A percentile compares a stretch with the other conserved stretches of the same genome.
Evolutionary conservation across 2,888 invertebrate species (phyloP).

Genomic region (Emmelina monodactyla): DNA sequence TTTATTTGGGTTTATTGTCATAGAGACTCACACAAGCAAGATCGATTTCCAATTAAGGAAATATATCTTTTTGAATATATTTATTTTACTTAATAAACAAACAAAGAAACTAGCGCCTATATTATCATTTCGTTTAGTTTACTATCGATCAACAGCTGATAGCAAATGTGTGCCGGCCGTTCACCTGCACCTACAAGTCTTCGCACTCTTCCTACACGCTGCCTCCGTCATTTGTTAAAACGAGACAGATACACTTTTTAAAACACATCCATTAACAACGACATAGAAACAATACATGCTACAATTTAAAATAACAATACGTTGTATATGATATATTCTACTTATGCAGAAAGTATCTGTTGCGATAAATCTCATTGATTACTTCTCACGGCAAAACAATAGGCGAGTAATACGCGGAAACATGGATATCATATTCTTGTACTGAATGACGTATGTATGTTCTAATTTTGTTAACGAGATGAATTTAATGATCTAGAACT

Average conservation of each 20-base stretch:
- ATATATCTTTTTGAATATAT: too few relatives aligned
- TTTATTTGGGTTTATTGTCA: too few relatives aligned
- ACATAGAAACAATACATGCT: conserved; percentile 25
- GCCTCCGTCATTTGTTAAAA: conserved; percentile 17
- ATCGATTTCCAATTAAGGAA: too few relatives aligned
- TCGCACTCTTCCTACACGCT: conserved; percentile 29
- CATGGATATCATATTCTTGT: conserved; percentile 5
- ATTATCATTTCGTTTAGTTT: too few relatives aligned
- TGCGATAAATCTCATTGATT: conserved; percentile 30
- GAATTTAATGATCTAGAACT: too few relatives aligned
- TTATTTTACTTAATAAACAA: too few relatives aligned
- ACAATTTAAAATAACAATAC: conserved; percentile 33
- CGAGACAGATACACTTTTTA: conserved; percentile 21
- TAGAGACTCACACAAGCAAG: too few relatives aligned
- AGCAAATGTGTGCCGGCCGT: conserved; percentile 61
- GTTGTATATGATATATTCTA: conserved; percentile 36
- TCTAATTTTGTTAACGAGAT: neutral
- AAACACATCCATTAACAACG: too few relatives aligned
- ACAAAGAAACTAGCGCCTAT: too few relatives aligned
- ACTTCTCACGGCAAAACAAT: conserved; percentile 26
- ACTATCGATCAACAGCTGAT: conserved; percentile 50
- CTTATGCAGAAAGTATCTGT: conserved; percentile 35
- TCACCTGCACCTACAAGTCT: conserved; percentile 59
- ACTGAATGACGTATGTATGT: neutral
- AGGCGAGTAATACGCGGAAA: conserved; percentile 20